Percentiles rank a stretch among this genome's conserved stretches.
Evolutionary conservation across 1,140 invertebrate genomes (phyloP).

Genomic region (Lepeophtheirus salmonis): DNA sequence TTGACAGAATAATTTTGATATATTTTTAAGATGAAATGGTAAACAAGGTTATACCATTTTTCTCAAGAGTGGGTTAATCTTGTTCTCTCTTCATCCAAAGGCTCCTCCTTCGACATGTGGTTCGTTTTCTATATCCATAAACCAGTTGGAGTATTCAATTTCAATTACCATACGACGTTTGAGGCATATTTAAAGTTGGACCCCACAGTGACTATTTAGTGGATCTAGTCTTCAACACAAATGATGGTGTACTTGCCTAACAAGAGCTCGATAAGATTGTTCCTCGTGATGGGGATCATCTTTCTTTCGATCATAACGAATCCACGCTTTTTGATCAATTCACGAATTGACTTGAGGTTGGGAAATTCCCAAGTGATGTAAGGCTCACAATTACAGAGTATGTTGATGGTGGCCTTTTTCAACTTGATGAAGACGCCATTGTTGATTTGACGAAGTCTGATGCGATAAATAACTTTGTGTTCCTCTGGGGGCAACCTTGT

Average conservation of each 20-base stretch:
- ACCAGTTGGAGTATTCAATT: constrained; percentile 93
- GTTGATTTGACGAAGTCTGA: constrained; percentile 43
- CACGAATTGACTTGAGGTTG: constrained; percentile 83
- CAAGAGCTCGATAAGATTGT: constrained; percentile 73
- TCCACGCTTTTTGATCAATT: constrained; percentile 93
- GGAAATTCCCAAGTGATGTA: constrained; percentile 96
- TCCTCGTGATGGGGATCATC: constrained; percentile 77
- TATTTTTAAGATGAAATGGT: neutral
- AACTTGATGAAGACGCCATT: constrained; percentile 43
- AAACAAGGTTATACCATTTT: constrained; percentile 69
- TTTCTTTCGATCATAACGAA: constrained; percentile 77
- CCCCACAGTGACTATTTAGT: constrained; percentile 87
- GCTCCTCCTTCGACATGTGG: constrained; percentile 98
- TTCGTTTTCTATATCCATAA: constrained; percentile 98
- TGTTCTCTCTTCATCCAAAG: constrained; percentile 92
- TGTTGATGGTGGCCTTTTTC: constrained; percentile 83
- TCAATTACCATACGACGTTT: constrained; percentile 99
- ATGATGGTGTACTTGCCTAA: constrained; percentile 66
- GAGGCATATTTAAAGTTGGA: constrained; percentile 81
- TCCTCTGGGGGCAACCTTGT: constrained; percentile 78
- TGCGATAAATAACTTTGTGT: constrained; percentile 74
- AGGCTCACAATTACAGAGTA: constrained; percentile 81
- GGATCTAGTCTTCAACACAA: constrained; percentile 95
- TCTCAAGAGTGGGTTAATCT: constrained; percentile 82
- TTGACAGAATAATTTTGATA: neutral